Conservation (phyloP, 2,797 vertebrate species). For the Mallotus villosus region DNA sequence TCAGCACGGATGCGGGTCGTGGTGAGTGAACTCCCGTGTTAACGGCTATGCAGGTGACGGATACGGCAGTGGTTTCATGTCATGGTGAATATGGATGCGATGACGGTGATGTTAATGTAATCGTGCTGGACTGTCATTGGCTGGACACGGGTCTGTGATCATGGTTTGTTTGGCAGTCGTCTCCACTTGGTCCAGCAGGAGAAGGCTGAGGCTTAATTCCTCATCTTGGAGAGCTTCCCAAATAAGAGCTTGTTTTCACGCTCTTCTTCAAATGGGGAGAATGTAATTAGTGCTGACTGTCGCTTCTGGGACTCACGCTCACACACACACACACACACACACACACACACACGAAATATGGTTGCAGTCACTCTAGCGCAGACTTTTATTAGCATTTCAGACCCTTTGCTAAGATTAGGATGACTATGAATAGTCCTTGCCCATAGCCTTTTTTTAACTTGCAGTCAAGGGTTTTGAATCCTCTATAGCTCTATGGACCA, state of each 20-base stretch:
- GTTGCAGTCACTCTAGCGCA: not conserved
- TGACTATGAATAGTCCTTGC: not conserved
- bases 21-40: no score
- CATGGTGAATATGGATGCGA: not conserved
- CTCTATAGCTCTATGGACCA: not conserved
- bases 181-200: slow-evolving; percentile 18
- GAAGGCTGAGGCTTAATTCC: not conserved
- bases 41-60: no score
- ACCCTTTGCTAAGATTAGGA: not conserved
- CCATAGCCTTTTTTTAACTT: not conserved
- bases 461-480: not conserved
- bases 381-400: not conserved
- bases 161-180: not conserved
- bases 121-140: not conserved
- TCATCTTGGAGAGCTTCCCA: not conserved
- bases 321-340: not conserved
- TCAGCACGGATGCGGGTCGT: no score
- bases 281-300: not conserved
- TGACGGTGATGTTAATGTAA: not conserved
- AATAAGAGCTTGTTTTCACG: not conserved
- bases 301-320: not conserved
- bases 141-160: not conserved
- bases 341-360: not conserved
- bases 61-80: no score
- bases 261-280: not conserved